Evolutionary conservation across 1,140 invertebrate species (phyloP), one percentile per base, ranked within the genome.

Genomic region (Ceratina japonica): DNA sequence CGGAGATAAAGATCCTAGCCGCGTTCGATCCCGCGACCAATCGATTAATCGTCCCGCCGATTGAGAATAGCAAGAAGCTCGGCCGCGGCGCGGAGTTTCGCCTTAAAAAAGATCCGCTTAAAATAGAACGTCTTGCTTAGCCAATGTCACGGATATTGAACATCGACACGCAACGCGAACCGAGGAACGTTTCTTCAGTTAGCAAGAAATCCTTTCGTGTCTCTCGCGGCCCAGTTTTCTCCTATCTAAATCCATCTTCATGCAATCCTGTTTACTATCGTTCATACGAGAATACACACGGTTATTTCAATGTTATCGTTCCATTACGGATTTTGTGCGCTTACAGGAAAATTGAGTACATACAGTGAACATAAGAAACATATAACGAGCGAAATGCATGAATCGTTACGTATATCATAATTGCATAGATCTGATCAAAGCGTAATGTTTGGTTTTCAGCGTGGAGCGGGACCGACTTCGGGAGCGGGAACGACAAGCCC

Each of bases 391-490:
- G n/a, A n/a, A n/a, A n/a, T n/a, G n/a, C n/a, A n/a, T n/a, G n/a
- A n/a, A n/a, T n/a, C n/a, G n/a, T n/a, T n/a, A n/a, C n/a, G n/a
- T n/a, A n/a, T n/a, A n/a, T n/a, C n/a, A n/a, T n/a, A n/a, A n/a
- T n/a, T n/a, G n/a, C n/a, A n/a, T n/a, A n/a, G n/a, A 10, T 44
- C 37, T 44, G 10, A 44, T 44, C 54, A n/a, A 56, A 56, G n/a
- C 13, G 54, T n/a, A 56, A 56, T 56, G n/a, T 56, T 56, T 56
- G n/a, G 89, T 83, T 94, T 94, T 15, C 92, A 95, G 95, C 89
- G 94, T 95, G 92, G 95, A 96, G 89, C 94, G 95, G 90, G 95
- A 95, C 91, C 93, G 95, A 84, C 94, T 95, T 89, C 94, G 95
- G 80, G 95, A 96, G 92, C 93, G 94, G 90, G 95, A 96, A 90